phyloP scores from a whole-genome alignment of 2,797 vertebrate genomes.

The Heteromormyrus szaboi region DNA sequence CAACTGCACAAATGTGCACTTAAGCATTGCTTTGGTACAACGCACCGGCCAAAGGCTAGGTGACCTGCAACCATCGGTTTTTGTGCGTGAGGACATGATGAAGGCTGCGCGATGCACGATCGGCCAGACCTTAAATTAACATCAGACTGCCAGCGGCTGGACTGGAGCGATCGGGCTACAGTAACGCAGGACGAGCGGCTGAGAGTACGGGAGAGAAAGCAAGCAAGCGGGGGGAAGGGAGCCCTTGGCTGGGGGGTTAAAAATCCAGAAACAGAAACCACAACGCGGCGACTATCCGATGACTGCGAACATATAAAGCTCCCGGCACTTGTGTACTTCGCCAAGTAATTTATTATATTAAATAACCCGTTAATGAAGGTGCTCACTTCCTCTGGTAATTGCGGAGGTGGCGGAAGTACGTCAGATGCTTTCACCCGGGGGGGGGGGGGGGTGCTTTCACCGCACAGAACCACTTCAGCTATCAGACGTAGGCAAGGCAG shows the following conservation, averaged over 20 bases:
- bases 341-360: neutral
- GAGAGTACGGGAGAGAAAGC: neutral
- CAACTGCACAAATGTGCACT: neutral
- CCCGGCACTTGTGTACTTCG: neutral
- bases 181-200: neutral
- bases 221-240: neutral
- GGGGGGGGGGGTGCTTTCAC: neutral
- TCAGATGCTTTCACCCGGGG: conserved; percentile 10
- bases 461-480: neutral
- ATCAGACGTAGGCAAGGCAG: conserved; percentile 11
- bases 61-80: neutral
- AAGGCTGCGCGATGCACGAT: neutral
- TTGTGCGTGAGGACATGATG: neutral
- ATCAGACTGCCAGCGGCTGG: neutral
- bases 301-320: neutral
- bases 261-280: neutral
- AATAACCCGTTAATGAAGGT: conserved; percentile 3
- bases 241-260: neutral
- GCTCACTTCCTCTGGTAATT: conserved; percentile 14
- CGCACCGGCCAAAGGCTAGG: neutral
- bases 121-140: neutral
- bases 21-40: neutral
- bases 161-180: neutral
- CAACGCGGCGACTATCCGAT: neutral
- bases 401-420: conserved; percentile 20